These are phyloP conservation scores for Anguilla megastoma DNA, from an alignment of 2,797 vertebrate species.

Conservation along the genomic window DNA sequence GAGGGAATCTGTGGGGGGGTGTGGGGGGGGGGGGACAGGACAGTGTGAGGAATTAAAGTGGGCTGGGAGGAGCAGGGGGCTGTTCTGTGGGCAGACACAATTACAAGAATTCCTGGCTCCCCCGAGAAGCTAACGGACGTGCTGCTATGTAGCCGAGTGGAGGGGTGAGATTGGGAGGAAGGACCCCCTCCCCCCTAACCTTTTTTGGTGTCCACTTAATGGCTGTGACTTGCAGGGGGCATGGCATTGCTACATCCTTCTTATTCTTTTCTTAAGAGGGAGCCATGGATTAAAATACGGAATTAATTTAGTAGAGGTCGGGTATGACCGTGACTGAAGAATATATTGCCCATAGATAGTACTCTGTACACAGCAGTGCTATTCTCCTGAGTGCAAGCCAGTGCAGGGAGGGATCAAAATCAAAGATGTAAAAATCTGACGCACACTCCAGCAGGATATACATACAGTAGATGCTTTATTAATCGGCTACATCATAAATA, in stretches of 20 bases:
- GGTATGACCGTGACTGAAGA: neutral
- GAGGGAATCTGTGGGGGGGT: constrained; percentile 73
- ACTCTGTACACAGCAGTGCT: too few species aligned
- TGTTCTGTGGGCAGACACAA: constrained; percentile 44
- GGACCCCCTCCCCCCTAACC: neutral
- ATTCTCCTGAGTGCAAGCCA: neutral
- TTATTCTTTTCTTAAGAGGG: neutral
- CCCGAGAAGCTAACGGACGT: neutral
- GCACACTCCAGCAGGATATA: too few species aligned
- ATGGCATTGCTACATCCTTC: neutral
- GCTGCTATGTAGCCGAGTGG: neutral
- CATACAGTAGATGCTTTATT: too few species aligned
- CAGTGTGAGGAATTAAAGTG: constrained; percentile 33
- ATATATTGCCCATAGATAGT: neutral
- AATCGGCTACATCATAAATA: too few species aligned
- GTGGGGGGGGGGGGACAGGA: constrained; percentile 24
- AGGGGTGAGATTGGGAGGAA: neutral
- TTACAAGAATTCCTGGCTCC: neutral
- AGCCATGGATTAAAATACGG: neutral
- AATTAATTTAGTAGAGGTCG: neutral
- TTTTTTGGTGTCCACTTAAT: neutral
- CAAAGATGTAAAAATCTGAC: too few species aligned
- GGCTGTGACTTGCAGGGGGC: neutral
- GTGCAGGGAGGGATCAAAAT: neutral
- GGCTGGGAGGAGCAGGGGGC: constrained; percentile 40